Base-by-base conservation (phyloP, 2,888 invertebrate species). In the Serrognathus titanus region DNA sequence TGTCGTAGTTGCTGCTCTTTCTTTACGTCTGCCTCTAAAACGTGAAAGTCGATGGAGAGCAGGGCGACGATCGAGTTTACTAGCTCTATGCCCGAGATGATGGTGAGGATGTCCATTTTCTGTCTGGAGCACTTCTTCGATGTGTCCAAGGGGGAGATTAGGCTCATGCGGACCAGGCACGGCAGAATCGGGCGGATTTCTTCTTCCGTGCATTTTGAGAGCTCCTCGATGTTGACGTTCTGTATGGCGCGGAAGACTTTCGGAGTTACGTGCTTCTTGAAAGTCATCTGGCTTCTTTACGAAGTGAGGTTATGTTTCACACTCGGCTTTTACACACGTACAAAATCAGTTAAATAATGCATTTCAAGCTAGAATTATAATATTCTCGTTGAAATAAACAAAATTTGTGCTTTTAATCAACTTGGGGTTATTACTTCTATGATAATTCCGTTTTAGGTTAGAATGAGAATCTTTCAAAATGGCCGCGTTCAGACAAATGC, bases 11-110 rank as follows among this genome's bases (percentile, higher is more conserved):
- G 91, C 70, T 94, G 90, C 75, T 97, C 97, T 74, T 93, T 95
- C 68, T 92, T 91, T 0, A 96, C 88, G 72, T 97, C 97, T 12
- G 88, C 87, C 80, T 97, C 97, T 43, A 97, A 79, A 24, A 90
- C 87, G 72, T 95, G 94, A 74, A 97, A 97, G 78, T 97, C 96
- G 51, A 97, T 94, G 7, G 96, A 95, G 3, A 97, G 81, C 11
- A 97, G 82, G 0, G 94, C 92, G 1, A 97, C 95, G 64, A 97
- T 92, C 53, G 94, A 92, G 76, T 97, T 97, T 0, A 97, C 97
- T 51, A 92, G 84, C 75, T 97, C 96, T 66, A 95, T 92, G 5
- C 94, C 94, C 1, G 94, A 92, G 0, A 97, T 81, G 48, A 95
- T 84, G n/a, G 92, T 91, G 2, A 97, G 79, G 51, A 96, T 90